These are phyloP conservation scores for Heteromurus nitidus DNA, from an alignment of 2,888 invertebrate species.

Conservation along the genomic window DNA sequence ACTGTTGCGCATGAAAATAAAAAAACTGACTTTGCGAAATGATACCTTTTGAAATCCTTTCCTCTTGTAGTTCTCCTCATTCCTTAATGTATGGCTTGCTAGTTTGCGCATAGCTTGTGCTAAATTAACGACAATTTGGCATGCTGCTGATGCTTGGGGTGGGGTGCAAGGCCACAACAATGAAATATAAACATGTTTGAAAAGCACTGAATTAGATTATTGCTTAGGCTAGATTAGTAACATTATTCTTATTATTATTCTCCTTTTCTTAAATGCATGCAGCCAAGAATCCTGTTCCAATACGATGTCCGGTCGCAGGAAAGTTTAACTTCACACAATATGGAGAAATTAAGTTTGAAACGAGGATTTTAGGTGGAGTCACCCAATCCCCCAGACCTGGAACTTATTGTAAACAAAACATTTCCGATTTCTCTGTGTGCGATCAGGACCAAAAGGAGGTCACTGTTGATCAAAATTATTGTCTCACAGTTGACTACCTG, in stretches of 20 bases:
- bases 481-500: slow-evolving; percentile 95
- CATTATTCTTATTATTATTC: not conserved
- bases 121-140: no score
- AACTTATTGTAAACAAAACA: slow-evolving; percentile 92
- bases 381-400: slow-evolving; percentile 95
- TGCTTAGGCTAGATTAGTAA: no score
- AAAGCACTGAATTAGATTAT: no score
- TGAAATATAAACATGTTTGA: no score
- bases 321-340: slow-evolving; percentile 95
- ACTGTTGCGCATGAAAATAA: no score
- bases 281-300: slow-evolving; percentile 92
- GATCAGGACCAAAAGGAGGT: slow-evolving; percentile 96
- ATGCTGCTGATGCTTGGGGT: no score
- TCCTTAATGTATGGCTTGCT: no score
- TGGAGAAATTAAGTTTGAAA: slow-evolving; percentile 93
- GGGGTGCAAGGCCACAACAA: no score
- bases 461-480: slow-evolving; percentile 95
- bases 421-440: slow-evolving; percentile 96
- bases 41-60: no score
- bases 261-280: slow-evolving; percentile 60
- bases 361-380: slow-evolving; percentile 95
- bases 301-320: slow-evolving; percentile 96
- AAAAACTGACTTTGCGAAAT: no score
- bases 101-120: no score
- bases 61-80: no score